These are phyloP conservation scores for Penaeus vannamei DNA, from an alignment of 1,140 invertebrate species.

Conservation along the genomic window DNA sequence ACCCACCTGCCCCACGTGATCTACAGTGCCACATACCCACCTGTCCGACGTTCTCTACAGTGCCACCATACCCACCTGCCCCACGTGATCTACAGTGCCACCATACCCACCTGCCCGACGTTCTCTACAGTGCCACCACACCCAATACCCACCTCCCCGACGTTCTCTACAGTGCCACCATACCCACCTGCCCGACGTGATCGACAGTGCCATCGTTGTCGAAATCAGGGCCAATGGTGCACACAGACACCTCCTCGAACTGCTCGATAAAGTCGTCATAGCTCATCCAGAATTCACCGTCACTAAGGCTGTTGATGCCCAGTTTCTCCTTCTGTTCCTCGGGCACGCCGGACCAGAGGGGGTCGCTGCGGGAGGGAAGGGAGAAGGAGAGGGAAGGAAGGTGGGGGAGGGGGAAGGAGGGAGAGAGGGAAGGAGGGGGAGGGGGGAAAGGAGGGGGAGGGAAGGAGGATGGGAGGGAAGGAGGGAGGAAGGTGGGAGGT, in stretches of 20 bases:
- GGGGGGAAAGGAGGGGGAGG: no score
- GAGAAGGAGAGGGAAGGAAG: no score
- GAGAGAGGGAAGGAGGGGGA: background rate
- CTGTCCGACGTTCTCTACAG: background rate
- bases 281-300: slow-evolving; percentile 76
- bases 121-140: no score
- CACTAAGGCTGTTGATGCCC: slow-evolving; percentile 70
- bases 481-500: background rate
- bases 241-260: slow-evolving; percentile 74
- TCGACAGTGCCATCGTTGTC: slow-evolving; percentile 73
- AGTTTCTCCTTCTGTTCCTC: slow-evolving; percentile 71
- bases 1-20: no score
- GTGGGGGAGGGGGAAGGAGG: no score
- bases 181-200: slow-evolving; percentile 69
- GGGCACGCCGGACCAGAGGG: slow-evolving; percentile 73
- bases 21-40: no score
- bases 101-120: slow-evolving; percentile 65
- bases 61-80: slow-evolving; percentile 69
- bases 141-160: background rate
- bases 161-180: background rate
- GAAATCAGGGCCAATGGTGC: slow-evolving; percentile 74
- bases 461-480: background rate
- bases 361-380: slow-evolving; percentile 69
- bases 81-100: slow-evolving; percentile 70
- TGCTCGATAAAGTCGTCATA: slow-evolving; percentile 71